phyloP scores from a whole-genome alignment of 2,888 invertebrate genomes.

The Temnothorax ravouxi region DNA sequence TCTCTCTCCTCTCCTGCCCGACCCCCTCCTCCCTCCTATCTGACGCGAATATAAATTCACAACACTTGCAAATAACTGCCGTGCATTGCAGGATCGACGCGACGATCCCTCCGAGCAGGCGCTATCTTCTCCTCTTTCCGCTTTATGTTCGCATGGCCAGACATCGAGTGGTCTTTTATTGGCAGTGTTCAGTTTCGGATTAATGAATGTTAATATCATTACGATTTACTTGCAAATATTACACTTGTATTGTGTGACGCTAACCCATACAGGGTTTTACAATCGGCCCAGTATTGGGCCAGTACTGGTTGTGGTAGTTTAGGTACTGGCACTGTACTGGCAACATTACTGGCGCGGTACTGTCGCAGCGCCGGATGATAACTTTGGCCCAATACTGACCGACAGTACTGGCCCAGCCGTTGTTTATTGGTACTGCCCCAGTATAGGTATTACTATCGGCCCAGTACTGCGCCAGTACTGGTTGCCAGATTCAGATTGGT shows the following conservation, averaged over 20 bases:
- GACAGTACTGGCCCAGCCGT: too few species aligned
- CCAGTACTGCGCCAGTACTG: too few species aligned
- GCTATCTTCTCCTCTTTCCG: constrained; percentile 56
- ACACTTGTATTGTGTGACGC: background rate
- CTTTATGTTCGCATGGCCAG: constrained; percentile 33
- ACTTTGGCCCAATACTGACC: too few species aligned
- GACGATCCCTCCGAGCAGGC: constrained; percentile 67
- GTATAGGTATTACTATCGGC: too few species aligned
- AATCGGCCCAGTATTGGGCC: too few species aligned
- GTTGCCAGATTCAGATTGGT: too few species aligned
- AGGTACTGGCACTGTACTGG: too few species aligned
- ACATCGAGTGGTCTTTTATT: constrained; percentile 42
- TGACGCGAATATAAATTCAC: constrained; percentile 80
- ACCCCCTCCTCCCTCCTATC: constrained; percentile 62
- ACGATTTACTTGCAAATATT: background rate
- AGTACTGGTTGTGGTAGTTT: too few species aligned
- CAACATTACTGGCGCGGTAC: too few species aligned
- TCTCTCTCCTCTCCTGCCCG: constrained; percentile 35
- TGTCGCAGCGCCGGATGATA: too few species aligned
- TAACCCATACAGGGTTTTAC: too few species aligned
- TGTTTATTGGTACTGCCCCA: too few species aligned
- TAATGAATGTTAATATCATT: constrained; percentile 41
- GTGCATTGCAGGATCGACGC: constrained; percentile 77
- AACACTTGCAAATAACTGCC: constrained; percentile 82
- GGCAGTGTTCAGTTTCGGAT: constrained; percentile 34